Percentiles rank a stretch among this genome's conserved stretches.
Conservation (phyloP, 2,113 vertebrate species). For the Neoarius graeffei region DNA sequence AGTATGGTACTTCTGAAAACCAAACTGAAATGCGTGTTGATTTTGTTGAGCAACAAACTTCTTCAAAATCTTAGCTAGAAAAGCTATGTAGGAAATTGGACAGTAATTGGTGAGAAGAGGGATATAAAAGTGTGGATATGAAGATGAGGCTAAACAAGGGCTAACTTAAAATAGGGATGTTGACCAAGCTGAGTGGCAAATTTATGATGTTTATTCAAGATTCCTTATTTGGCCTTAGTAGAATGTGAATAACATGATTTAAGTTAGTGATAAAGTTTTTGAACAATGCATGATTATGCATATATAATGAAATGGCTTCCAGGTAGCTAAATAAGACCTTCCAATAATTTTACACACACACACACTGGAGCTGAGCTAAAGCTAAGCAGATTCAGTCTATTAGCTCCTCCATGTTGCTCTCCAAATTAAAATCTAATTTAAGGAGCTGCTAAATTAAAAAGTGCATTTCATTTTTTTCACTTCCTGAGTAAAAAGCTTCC, state of each 20-base stretch:
- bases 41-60: background rate
- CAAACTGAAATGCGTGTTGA: background rate
- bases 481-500: constrained; percentile 48
- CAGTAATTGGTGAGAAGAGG: background rate
- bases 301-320: constrained; percentile 34
- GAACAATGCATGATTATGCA: constrained; percentile 37
- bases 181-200: background rate
- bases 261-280: constrained; percentile 18
- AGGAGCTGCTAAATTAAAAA: constrained; percentile 54
- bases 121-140: background rate
- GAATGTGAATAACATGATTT: background rate
- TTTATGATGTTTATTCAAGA: background rate
- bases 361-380: constrained; percentile 9
- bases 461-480: constrained; percentile 45
- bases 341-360: background rate
- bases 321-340: constrained; percentile 15
- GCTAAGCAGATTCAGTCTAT: constrained; percentile 43
- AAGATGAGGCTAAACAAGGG: background rate
- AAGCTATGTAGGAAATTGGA: background rate
- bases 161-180: background rate
- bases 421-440: constrained; percentile 59
- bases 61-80: background rate
- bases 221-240: background rate
- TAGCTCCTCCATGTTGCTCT: constrained; percentile 42
- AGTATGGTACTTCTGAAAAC: background rate